These are phyloP conservation scores for Cherax quadricarinatus DNA, from an alignment of 1,140 invertebrate genomes.

Conservation along the genomic window DNA sequence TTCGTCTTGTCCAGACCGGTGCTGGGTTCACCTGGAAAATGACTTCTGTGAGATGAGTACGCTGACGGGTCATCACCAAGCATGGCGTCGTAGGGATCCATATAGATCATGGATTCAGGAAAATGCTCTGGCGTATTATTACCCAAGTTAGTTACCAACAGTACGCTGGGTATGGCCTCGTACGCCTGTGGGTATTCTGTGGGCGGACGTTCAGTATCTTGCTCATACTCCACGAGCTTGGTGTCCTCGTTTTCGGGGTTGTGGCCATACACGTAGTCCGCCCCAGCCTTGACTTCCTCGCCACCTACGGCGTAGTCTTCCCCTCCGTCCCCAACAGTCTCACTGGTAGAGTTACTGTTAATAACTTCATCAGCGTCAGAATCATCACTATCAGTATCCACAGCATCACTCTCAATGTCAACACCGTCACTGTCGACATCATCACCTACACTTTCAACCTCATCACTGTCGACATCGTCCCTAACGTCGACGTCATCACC, in stretches of 20 bases:
- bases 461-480: background rate
- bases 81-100: background rate
- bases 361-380: background rate
- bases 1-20: background rate
- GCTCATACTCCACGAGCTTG: constrained; percentile 39
- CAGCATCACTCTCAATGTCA: constrained; percentile 15
- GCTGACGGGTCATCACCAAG: constrained; percentile 15
- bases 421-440: background rate
- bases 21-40: background rate
- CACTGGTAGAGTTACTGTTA: background rate
- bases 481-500: background rate
- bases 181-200: constrained; percentile 4
- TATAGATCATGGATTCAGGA: background rate
- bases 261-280: constrained; percentile 43
- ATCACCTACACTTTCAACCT: background rate
- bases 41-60: background rate
- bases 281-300: background rate
- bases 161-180: constrained; percentile 21
- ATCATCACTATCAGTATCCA: background rate
- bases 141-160: background rate
- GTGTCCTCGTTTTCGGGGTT: constrained; percentile 12
- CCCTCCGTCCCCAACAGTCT: background rate
- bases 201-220: background rate
- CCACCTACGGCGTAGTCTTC: background rate
- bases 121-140: constrained; percentile 15